Evolutionary conservation across 1,140 invertebrate species (phyloP).

Genomic region (Plodia interpunctella): DNA sequence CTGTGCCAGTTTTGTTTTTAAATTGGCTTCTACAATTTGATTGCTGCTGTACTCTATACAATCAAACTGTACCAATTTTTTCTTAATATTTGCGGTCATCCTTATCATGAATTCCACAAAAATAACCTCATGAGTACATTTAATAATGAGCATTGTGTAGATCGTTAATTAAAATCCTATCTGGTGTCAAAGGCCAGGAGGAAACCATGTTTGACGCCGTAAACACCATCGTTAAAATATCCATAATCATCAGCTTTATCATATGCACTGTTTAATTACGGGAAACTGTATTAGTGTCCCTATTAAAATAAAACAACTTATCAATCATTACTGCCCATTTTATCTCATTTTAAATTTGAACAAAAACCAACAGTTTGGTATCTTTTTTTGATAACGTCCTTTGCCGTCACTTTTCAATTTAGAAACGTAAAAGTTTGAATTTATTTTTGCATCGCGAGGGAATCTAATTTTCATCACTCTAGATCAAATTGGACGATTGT

Average conservation of each 20-base stretch:
- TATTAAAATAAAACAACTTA: constrained; percentile 45
- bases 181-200: constrained; percentile 65
- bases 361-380: not conserved
- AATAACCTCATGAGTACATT: not conserved
- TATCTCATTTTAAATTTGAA: constrained; percentile 29
- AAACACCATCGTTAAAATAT: constrained; percentile 51
- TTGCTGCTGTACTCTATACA: no score
- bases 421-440: not conserved
- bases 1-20: no score
- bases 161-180: constrained; percentile 34
- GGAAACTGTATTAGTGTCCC: constrained; percentile 53
- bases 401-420: not conserved
- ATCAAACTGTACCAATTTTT: not conserved
- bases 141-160: constrained; percentile 12
- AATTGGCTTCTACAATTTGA: no score
- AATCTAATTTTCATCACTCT: not conserved
- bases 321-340: constrained; percentile 34
- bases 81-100: not conserved
- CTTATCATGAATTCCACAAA: not conserved
- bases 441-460: not conserved
- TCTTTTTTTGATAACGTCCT: not conserved
- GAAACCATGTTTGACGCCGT: constrained; percentile 45
- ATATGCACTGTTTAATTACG: constrained; percentile 65
- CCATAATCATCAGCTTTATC: constrained; percentile 64
- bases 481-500: constrained; percentile 14